Evolutionary conservation across 1,140 invertebrate species (phyloP), one percentile per base, ranked within the genome.

Genomic region (Semibalanus balanoides): DNA sequence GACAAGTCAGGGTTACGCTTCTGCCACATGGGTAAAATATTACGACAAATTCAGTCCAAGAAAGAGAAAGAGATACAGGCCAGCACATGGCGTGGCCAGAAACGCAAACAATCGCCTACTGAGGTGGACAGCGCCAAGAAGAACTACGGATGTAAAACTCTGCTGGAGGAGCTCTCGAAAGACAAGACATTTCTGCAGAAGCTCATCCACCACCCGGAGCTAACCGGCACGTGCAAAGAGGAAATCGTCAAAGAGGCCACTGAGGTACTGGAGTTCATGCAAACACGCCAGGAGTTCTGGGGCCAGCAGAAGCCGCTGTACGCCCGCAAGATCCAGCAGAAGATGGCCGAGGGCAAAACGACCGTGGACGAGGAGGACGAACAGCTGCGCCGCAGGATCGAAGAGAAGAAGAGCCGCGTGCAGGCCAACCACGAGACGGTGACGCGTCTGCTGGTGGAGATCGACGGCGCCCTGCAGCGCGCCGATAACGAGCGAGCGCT

Each of bases 251-350:
- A 72, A 11, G 70, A 72, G 70, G 70, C 70, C n/a, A 72, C 3
- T 3, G 28, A 72, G 25, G 70, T 30, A 0, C n/a, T 72, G 3
- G 28, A 72, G 70, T 72, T 72, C 28, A 28, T 72, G 70, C 70
- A 72, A 22, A 72, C 29, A 11, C 28, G 29, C 70, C 70, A 72
- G n/a, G 70, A 72, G 29, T 72, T 72, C 70, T 72, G 70, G 70
- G n/a, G 28, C 28, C n/a, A 72, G 29, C 70, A 72, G 70, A 28
- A 30, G 29, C 70, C 70, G 70, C n/a, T 29, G 29, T 72, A 72
- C 28, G 70, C 70, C 22, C 28, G n/a, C n/a, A 28, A 72, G 29
- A 29, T 72, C 3, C 70, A 72, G n/a, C 9, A 30, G 11, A 72
- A 72, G n/a, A 72, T 72, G 29, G n/a, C n/a, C n/a, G 29, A 30